Percentiles rank a stretch among this genome's conserved stretches.
These are phyloP conservation scores for Rhagium mordax DNA, from an alignment of 2,888 invertebrate genomes.

Conservation along the genomic window DNA sequence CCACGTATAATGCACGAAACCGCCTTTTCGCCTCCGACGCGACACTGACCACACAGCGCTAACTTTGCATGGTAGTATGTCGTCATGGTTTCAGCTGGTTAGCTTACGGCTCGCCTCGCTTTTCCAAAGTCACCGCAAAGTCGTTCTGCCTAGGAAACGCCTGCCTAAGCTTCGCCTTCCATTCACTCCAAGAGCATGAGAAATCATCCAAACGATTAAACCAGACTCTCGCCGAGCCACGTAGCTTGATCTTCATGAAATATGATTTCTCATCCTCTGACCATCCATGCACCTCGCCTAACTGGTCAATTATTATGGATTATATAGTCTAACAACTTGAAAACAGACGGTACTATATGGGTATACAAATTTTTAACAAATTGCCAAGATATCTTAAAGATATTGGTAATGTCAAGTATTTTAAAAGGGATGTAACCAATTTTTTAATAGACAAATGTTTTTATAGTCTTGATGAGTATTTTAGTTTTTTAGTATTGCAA, in stretches of 20 bases:
- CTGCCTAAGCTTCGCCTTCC: constrained; percentile 49
- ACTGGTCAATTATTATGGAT: constrained; percentile 15
- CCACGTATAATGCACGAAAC: constrained; percentile 42
- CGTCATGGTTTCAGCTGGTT: constrained; percentile 55
- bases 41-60: constrained; percentile 42
- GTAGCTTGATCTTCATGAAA: neutral
- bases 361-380: too few species aligned
- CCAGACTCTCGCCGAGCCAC: constrained; percentile 36
- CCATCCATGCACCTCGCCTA: constrained; percentile 1
- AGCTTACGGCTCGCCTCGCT: constrained; percentile 52
- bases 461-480: too few species aligned
- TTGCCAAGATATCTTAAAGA: too few species aligned
- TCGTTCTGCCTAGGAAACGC: constrained; percentile 53
- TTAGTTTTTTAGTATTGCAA: too few species aligned
- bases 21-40: constrained; percentile 30
- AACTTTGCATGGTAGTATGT: constrained; percentile 57
- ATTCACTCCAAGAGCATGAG: constrained; percentile 53
- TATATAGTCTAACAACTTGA: too few species aligned
- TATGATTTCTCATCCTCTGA: neutral
- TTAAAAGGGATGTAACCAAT: too few species aligned
- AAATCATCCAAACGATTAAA: constrained; percentile 42
- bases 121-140: constrained; percentile 54
- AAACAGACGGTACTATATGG: too few species aligned
- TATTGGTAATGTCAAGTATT: too few species aligned
- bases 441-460: too few species aligned